phyloP scores from a whole-genome alignment of 2,113 vertebrate species.

The Xyrauchen texanus region DNA sequence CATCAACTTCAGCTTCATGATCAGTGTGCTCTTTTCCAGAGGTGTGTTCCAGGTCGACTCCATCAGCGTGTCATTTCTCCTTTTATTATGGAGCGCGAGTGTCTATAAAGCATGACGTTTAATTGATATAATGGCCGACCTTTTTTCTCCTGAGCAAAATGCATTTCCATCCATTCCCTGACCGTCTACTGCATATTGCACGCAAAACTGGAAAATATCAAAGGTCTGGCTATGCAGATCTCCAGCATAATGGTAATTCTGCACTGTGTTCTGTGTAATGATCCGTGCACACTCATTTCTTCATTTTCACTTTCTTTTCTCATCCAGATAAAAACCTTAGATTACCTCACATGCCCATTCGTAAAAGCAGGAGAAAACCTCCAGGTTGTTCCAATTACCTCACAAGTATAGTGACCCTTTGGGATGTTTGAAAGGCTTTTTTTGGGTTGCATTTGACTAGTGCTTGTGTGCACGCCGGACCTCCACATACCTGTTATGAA shows the following conservation, averaged over 20 bases:
- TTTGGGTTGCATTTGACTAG: neutral
- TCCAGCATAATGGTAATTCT: no score
- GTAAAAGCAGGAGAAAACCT: neutral
- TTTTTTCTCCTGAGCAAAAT: no score
- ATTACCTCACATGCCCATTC: neutral
- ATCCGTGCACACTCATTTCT: no score
- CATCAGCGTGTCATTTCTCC: no score
- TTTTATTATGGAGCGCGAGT: neutral
- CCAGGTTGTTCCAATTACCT: neutral
- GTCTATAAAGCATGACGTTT: neutral
- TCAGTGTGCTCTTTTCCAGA: constrained; percentile 95
- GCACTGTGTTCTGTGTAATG: no score
- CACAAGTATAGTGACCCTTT: neutral
- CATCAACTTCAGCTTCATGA: constrained; percentile 98
- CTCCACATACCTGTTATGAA: neutral
- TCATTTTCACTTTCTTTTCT: no score
- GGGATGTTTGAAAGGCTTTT: neutral
- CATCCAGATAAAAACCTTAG: neutral
- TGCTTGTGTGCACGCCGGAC: neutral
- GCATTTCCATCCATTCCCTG: no score
- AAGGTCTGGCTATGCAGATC: no score
- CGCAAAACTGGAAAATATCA: no score
- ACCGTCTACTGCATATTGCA: no score
- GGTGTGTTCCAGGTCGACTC: constrained; percentile 68
- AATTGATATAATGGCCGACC: neutral